Evolutionary conservation across 64 coral and sea anemone species (phyloP), one percentile per base, ranked within the genome.

Genomic region (Dendronephthya gigantea): DNA sequence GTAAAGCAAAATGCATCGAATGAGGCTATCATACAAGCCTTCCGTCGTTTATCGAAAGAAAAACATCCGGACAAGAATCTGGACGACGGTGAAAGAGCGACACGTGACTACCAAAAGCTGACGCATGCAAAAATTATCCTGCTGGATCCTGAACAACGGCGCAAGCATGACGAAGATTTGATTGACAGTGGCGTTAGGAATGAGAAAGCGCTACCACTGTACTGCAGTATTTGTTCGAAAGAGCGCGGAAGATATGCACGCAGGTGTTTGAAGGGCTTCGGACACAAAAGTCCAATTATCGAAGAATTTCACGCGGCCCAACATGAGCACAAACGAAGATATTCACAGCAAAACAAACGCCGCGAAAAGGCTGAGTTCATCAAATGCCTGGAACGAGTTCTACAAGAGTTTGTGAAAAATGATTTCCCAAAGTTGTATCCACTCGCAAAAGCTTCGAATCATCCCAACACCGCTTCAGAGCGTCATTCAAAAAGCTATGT

Each of bases 101-200:
- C 50, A 22, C 13, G 50, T 16, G 50, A 52, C 23, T 52, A 52
- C 50, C 50, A 52, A 52, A 1, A 22, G 50, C 23, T 52, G 23
- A 52, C 50, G 13, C 50, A 52, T 1, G 50, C 50, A 10, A 52
- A 52, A 22, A 52, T 52, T 52, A 22, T 52, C 23, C 23, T 52
- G 50, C 23, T 89, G 33, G 50, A 89, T 52, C 13, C 81, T 28
- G 87, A 89, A 16, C 55, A 89, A 30, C 48, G 87, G 17, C 45
- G 50, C 59, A 47, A 89, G 16, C 87, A 83, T 16, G 87, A 89
- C 37, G 87, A 81, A 83, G 79, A 39, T 83, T 65, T 89, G 43
- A 49, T 83, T 83, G 87, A 89, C 16, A 82, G 79, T 25, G 87
- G 87, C 12, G 87, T 83, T 15, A 45, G 87, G 36, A 89, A 89